Evolutionary conservation across 2,113 vertebrate genomes (phyloP).

Genomic region (Macaca fascicularis): T2T-MFA8v1.1 NC_088380.1:143324001-143324500

Average conservation of each 20-base stretch:
- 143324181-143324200: neutral
- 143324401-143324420: neutral
- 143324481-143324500: neutral
- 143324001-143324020: no score
- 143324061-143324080: neutral
- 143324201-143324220: neutral
- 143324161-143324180: neutral
- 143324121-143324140: neutral
- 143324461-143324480: no score
- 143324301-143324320: neutral
- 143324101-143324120: neutral
- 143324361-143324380: neutral
- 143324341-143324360: neutral
- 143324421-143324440: no score
- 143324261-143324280: neutral
- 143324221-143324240: neutral
- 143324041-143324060: neutral
- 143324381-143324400: neutral
- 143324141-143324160: neutral
- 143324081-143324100: neutral
- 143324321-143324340: neutral
- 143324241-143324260: rapidly evolving
- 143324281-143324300: neutral
- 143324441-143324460: no score
- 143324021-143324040: neutral